Percentiles rank a stretch among this genome's conserved stretches.
Conservation (phyloP, 2,797 vertebrate genomes). For the Kryptopterus vitreolus region DNA sequence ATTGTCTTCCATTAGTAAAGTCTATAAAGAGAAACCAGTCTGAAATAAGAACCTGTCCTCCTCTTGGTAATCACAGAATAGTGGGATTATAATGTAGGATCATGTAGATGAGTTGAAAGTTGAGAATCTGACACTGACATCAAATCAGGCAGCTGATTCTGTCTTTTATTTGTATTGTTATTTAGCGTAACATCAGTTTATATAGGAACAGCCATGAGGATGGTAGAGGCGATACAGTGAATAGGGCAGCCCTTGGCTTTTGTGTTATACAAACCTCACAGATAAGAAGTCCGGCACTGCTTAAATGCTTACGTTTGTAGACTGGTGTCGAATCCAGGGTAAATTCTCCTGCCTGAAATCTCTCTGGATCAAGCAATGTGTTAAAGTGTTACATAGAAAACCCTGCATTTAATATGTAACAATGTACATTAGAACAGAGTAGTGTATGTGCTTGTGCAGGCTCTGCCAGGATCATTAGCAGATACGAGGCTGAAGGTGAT, state of each 20-base stretch:
- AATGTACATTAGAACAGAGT: background rate
- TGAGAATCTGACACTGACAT: background rate
- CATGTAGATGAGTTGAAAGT: background rate
- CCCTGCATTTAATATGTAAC: background rate
- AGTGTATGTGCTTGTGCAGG: slow-evolving; percentile 57
- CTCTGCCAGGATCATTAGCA: slow-evolving; percentile 63
- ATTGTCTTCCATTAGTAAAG: background rate
- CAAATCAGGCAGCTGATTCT: background rate
- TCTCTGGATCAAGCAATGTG: background rate
- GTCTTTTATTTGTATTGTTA: too few species aligned
- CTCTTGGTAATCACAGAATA: background rate
- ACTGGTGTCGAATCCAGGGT: background rate
- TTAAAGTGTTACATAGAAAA: background rate
- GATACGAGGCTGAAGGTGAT: slow-evolving; percentile 61
- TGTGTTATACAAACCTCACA: background rate
- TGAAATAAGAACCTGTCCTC: background rate
- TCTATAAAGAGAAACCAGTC: background rate
- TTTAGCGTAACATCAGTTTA: too few species aligned
- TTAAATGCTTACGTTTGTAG: background rate
- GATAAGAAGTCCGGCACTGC: background rate
- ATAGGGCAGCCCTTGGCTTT: background rate
- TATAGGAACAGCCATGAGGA: too few species aligned
- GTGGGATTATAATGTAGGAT: background rate
- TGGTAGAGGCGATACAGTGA: too few species aligned
- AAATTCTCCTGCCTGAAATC: background rate